Conservation (phyloP, 2,888 invertebrate genomes). For the Linnaemya tessellans region DNA sequence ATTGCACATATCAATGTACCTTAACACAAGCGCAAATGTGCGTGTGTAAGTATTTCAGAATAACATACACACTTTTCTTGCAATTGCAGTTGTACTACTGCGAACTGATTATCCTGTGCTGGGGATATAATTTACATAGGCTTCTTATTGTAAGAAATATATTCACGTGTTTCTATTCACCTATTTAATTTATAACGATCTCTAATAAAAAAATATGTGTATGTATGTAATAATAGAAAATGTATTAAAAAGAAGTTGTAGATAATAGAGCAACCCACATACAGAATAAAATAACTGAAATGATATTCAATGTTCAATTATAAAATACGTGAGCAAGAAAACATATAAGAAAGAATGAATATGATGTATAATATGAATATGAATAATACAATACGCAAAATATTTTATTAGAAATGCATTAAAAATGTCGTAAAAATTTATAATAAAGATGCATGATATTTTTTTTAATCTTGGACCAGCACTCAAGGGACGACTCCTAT, state of each 20-base stretch:
- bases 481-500: too few relatives aligned
- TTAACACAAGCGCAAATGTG: constrained; percentile 6
- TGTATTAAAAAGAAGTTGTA: background rate
- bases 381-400: background rate
- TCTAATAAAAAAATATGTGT: constrained; percentile 6
- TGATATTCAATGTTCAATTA: constrained; percentile 38
- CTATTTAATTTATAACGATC: constrained; percentile 57
- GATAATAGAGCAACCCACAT: constrained; percentile 36
- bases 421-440: background rate
- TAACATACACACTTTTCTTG: background rate
- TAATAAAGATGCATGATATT: background rate
- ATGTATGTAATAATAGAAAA: background rate
- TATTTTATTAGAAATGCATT: background rate
- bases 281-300: background rate
- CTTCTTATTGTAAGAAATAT: constrained; percentile 58
- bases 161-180: constrained; percentile 56
- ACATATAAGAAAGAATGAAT: background rate
- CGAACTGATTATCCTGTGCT: constrained; percentile 30
- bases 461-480: background rate
- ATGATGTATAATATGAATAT: background rate
- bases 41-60: background rate
- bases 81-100: background rate
- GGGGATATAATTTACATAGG: constrained; percentile 55
- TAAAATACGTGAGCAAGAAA: constrained; percentile 18
- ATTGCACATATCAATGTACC: background rate